Conservation (phyloP, 2,113 vertebrate species). For the Azemiops feae region DNA sequence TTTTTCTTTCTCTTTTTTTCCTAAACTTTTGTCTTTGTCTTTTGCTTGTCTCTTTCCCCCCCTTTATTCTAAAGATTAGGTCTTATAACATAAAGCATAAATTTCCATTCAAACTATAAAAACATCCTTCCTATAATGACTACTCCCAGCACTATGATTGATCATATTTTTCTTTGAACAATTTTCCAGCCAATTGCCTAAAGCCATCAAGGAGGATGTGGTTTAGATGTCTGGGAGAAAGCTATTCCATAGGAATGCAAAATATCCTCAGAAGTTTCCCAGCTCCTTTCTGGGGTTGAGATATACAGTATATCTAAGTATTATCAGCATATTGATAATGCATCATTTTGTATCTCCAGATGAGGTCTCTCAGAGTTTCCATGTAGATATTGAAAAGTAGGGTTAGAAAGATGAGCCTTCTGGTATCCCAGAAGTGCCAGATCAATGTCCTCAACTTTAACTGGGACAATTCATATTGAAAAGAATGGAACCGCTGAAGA, state of each 20-base stretch:
- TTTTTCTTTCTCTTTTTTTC: background rate
- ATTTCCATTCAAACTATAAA: background rate
- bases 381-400: background rate
- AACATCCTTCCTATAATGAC: background rate
- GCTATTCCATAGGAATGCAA: background rate
- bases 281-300: background rate
- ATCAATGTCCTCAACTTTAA: background rate
- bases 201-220: background rate
- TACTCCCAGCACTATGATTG: background rate
- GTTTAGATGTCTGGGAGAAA: background rate
- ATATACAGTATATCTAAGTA: background rate
- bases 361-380: background rate
- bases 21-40: background rate
- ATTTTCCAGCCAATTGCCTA: background rate
- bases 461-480: background rate
- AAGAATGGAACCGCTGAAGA: background rate
- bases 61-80: background rate
- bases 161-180: background rate
- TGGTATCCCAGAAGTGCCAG: background rate
- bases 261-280: background rate
- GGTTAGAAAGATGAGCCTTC: background rate
- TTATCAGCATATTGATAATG: background rate
- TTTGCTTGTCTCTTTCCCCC: background rate
- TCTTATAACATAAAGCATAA: background rate
- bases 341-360: background rate